phyloP scores from a whole-genome alignment of 92 coral and sea anemone genomes.

The Actinostola sp. region DNA sequence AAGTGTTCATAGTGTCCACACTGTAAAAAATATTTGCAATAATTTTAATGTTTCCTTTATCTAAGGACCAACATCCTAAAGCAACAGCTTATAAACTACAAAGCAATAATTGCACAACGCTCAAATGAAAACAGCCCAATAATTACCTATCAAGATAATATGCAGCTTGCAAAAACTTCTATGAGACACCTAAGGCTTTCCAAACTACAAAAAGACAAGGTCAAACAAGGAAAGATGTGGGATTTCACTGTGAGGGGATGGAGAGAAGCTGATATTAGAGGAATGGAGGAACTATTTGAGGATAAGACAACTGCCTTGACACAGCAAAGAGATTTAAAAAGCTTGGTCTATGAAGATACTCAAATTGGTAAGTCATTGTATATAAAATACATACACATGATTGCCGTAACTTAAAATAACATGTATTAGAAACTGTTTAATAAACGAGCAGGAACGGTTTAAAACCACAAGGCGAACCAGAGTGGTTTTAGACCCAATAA shows the following conservation, averaged over 20 bases:
- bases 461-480: too few species aligned
- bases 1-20: too few species aligned
- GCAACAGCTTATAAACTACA: slow-evolving; percentile 37
- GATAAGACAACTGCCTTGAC: slow-evolving; percentile 6
- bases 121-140: slow-evolving; percentile 17
- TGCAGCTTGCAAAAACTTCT: slow-evolving; percentile 44
- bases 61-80: slow-evolving; percentile 8
- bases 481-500: too few species aligned
- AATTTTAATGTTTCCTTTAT: background rate
- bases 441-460: too few species aligned
- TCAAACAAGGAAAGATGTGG: slow-evolving; percentile 38
- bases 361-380: slow-evolving; percentile 44
- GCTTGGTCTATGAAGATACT: slow-evolving; percentile 32
- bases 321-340: slow-evolving; percentile 28
- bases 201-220: slow-evolving; percentile 39
- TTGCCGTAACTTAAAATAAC: too few species aligned
- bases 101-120: slow-evolving; percentile 14
- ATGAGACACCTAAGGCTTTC: slow-evolving; percentile 52
- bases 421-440: too few species aligned
- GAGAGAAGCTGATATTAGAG: slow-evolving; percentile 39
- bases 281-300: slow-evolving; percentile 34
- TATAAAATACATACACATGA: too few species aligned
- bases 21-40: too few species aligned
- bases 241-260: slow-evolving; percentile 44
- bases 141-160: slow-evolving; percentile 50